Percentiles rank a stretch among this genome's conserved stretches.
Conservation (phyloP, 2,113 vertebrate species). For the Pelodiscus sinensis region DNA sequence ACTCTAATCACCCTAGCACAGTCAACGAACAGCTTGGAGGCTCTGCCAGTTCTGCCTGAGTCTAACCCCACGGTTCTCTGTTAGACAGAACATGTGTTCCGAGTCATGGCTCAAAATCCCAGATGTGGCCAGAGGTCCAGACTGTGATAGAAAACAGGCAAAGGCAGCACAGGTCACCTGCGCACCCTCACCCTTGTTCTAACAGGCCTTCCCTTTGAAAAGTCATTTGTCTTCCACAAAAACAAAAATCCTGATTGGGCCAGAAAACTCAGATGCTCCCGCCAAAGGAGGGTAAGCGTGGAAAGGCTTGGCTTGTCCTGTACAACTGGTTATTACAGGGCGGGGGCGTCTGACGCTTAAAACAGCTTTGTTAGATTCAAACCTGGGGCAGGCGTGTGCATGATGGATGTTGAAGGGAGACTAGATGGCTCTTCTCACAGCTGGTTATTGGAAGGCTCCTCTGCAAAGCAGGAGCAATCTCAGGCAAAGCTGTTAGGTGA, state of each 20-base stretch:
- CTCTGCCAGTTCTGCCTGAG: background rate
- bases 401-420: background rate
- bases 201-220: background rate
- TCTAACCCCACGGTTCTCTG: background rate
- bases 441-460: background rate
- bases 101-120: background rate
- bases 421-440: background rate
- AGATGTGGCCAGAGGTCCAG: background rate
- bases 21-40: background rate
- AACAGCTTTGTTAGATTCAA: background rate
- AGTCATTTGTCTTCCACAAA: background rate
- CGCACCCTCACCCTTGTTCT: background rate
- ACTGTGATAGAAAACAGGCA: background rate
- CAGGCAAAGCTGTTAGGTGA: background rate
- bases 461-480: background rate
- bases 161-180: background rate
- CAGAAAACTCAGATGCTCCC: background rate
- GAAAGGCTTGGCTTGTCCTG: background rate
- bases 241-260: background rate
- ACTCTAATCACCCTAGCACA: background rate
- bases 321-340: background rate
- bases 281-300: background rate
- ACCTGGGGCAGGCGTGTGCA: background rate
- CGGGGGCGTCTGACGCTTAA: background rate
- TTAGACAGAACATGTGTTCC: background rate